Conservation (phyloP, 2,888 invertebrate genomes). For the Hirtodrosophila duncani region DNA sequence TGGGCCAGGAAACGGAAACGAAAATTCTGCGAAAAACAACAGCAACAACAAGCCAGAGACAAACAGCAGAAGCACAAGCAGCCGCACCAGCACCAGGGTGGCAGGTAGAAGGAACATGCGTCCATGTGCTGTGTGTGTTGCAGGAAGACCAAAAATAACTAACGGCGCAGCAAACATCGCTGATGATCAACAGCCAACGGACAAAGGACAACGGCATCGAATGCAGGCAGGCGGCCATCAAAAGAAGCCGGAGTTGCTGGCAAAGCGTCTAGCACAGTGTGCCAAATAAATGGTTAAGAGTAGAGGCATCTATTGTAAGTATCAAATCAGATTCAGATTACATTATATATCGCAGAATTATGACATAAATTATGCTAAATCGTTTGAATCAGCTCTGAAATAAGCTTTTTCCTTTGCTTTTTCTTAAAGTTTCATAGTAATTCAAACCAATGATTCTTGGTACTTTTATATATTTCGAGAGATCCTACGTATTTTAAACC, state of each 20-base stretch:
- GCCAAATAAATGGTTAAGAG: too few relatives aligned
- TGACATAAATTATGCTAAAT: too few relatives aligned
- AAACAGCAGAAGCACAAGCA: slow-evolving; percentile 9
- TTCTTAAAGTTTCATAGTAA: too few relatives aligned
- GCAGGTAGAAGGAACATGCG: slow-evolving; percentile 13
- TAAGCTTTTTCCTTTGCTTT: too few relatives aligned
- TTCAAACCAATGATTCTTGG: too few relatives aligned
- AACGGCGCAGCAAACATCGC: slow-evolving; percentile 69
- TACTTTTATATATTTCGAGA: too few relatives aligned
- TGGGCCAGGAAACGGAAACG: slow-evolving; percentile 71
- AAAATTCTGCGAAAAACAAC: slow-evolving; percentile 73
- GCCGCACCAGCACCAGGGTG: slow-evolving; percentile 22
- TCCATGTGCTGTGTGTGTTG: slow-evolving; percentile 35
- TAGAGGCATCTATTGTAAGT: too few relatives aligned
- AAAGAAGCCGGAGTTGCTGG: slow-evolving; percentile 13
- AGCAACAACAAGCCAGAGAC: slow-evolving; percentile 34
- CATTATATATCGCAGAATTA: too few relatives aligned
- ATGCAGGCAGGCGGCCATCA: slow-evolving; percentile 14
- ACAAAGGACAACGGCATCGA: slow-evolving; percentile 26
- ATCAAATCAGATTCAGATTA: too few relatives aligned
- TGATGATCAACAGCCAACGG: slow-evolving; percentile 59
- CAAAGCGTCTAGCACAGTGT: too few relatives aligned
- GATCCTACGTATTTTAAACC: too few relatives aligned
- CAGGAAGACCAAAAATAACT: slow-evolving; percentile 69
- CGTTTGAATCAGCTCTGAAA: too few relatives aligned